Conservation (phyloP, 2,797 vertebrate genomes). For the Rhynchotus rufescens region DNA sequence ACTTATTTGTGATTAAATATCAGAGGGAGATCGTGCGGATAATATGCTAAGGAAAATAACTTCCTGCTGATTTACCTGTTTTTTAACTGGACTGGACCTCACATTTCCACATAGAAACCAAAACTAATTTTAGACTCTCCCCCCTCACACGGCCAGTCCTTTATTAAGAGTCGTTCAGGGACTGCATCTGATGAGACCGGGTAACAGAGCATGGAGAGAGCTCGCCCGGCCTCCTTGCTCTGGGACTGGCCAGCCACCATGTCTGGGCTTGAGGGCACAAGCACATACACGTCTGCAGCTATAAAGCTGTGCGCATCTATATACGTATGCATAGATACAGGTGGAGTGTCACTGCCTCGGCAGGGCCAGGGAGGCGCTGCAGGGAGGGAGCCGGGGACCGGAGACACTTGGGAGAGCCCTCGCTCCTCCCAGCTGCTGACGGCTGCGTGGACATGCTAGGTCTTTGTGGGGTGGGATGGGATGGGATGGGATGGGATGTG, state of each 20-base stretch:
- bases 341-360: not conserved
- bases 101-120: not conserved
- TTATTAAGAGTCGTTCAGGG: not conserved
- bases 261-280: not conserved
- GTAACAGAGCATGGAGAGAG: not conserved
- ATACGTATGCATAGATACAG: not conserved
- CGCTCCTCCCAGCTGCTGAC: not conserved
- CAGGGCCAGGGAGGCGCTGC: not conserved
- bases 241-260: not conserved
- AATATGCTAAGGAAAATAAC: not conserved
- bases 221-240: not conserved
- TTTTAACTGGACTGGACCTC: not conserved
- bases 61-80: not conserved
- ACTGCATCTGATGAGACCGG: fast-evolving
- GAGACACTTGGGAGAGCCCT: not conserved
- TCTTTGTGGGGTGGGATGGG: not conserved
- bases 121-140: not conserved
- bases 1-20: not conserved
- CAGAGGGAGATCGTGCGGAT: not conserved
- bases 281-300: fast-evolving
- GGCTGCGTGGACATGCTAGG: not conserved
- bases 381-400: fast-evolving
- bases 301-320: not conserved
- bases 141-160: fast-evolving
- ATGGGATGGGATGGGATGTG: no score